Conservation (phyloP, 2,888 invertebrate species). For the Drosophila hamatofila region DNA sequence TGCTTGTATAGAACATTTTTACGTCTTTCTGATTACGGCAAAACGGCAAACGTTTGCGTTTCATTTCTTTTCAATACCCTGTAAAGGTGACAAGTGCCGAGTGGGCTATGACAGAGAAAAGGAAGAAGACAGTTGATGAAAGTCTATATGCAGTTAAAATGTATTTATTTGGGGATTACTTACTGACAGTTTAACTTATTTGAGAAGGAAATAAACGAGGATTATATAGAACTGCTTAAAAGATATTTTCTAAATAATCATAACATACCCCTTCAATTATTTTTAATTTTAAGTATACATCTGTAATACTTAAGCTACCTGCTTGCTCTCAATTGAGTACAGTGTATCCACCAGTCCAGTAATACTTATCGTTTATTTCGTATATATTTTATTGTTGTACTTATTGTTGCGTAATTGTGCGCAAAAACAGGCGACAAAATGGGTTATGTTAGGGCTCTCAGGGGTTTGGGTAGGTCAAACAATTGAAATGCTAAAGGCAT, state of each 20-base stretch:
- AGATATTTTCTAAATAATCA: too few relatives aligned
- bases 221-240: too few relatives aligned
- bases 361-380: neutral
- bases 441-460: slow-evolving; percentile 45
- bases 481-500: slow-evolving; percentile 57
- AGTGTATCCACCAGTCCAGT: slow-evolving; percentile 18
- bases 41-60: slow-evolving; percentile 59
- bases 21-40: slow-evolving; percentile 77
- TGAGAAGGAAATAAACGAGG: too few relatives aligned
- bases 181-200: too few relatives aligned
- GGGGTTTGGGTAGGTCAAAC: slow-evolving; percentile 36
- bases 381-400: slow-evolving; percentile 37
- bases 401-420: slow-evolving; percentile 80
- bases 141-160: neutral
- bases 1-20: slow-evolving; percentile 73
- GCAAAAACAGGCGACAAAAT: slow-evolving; percentile 64
- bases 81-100: neutral
- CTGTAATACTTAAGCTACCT: neutral
- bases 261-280: too few relatives aligned
- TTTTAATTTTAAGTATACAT: neutral
- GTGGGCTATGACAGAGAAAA: neutral
- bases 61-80: slow-evolving; percentile 43
- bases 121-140: neutral
- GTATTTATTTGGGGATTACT: neutral
- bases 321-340: neutral